Base-by-base conservation (phyloP, 2,113 vertebrate genomes). In the Rattus rattus region DNA sequence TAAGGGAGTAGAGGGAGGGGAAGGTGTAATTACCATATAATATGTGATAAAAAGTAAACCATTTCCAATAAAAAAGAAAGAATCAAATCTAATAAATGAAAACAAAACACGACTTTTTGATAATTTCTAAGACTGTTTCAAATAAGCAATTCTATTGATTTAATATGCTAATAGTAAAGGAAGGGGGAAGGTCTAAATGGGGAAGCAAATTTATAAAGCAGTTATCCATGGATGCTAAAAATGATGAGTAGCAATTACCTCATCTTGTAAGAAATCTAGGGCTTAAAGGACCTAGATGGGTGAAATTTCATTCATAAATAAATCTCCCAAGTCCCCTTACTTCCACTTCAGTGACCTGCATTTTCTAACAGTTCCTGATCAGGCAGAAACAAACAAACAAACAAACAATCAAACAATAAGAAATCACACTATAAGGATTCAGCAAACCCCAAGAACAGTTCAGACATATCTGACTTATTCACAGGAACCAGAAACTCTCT, bases 251-350 rank as follows among this genome's bases (percentile, higher is more conserved):
- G 14, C 33, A 17, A 28, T 94, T 61, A 83, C 7, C 12, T 90
- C 73, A 95, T 87, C 33, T 94, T 13, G 16, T 80, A 67, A 36
- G n/a, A 95, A 90, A 65, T 88, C 56, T 52, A 49, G 43, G 52
- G 14, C 43, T 86, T 81, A 4, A 17, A 95, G 28, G 43, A 43
- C 43, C 43, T 54, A 24, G 70, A 85, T 65, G 24, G 39, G 52
- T 8, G 14, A 72, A 14, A 67, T n/a, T 56, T 59, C 43, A 54
- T 52, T 92, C 54, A 52, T 14, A 24, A 70, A 91, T 36, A 22
- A 0, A n/a, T 70, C 19, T 76, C 2, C 49, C 22, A 91, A 1
- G 2, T 17, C 36, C 65, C 19, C 61, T 92, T 22, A 84, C 7
- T 67, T 49, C 4, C 10, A 36, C 10, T 1, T 17, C 19, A 93